A percentile compares a stretch with the other conserved stretches of the same genome.
phyloP scores from a whole-genome alignment of 2,888 invertebrate genomes.

The Encarsia formosa region DNA sequence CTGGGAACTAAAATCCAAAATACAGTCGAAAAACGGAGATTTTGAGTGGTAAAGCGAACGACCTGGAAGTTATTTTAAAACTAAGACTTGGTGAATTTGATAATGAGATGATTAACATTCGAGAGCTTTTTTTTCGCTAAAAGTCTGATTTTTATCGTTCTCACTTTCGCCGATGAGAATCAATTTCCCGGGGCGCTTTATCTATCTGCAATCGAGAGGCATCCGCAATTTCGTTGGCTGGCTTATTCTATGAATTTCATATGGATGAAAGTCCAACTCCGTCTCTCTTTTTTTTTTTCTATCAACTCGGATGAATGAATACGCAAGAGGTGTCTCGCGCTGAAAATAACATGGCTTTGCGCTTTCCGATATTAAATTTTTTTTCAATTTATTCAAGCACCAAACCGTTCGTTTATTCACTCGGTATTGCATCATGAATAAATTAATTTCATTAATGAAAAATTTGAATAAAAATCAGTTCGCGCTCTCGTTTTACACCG shows the following conservation, averaged over 20 bases:
- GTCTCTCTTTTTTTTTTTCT: constrained; percentile 2
- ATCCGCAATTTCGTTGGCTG: constrained; percentile 21
- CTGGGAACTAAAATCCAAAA: too few species aligned
- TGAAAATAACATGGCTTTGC: neutral
- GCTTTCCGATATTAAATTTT: too few species aligned
- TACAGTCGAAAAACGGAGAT: too few species aligned
- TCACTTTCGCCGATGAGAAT: constrained; percentile 25
- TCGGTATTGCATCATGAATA: too few species aligned
- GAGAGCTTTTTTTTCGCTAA: constrained; percentile 22
- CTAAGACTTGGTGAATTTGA: too few species aligned
- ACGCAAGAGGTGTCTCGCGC: neutral
- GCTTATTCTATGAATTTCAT: constrained; percentile 24
- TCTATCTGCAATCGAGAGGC: constrained; percentile 12
- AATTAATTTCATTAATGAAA: too few species aligned
- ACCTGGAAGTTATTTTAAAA: too few species aligned
- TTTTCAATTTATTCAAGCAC: too few species aligned
- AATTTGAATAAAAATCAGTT: too few species aligned
- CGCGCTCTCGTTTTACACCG: too few species aligned
- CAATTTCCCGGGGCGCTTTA: constrained; percentile 19
- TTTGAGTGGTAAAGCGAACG: too few species aligned
- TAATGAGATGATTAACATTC: constrained; percentile 28
- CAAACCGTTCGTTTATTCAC: too few species aligned
- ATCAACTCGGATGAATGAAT: constrained; percentile 21
- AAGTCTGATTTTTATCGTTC: constrained; percentile 25
- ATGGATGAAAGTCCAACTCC: constrained; percentile 17